phyloP scores from a whole-genome alignment of 2,797 vertebrate genomes.

The Melanotaenia maccullochi region DNA sequence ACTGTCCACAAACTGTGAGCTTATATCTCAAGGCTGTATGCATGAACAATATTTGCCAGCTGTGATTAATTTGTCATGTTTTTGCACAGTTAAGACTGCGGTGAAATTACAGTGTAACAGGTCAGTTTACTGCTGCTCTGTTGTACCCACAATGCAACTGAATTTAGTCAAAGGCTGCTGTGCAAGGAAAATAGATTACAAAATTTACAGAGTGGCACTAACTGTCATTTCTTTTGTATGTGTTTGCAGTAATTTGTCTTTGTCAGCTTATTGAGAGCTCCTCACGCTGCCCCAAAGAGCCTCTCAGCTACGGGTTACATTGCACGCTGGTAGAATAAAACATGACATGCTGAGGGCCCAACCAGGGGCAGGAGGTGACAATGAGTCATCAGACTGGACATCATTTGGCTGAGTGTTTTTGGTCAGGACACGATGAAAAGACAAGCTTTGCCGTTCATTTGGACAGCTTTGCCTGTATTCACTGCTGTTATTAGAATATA shows the following conservation, averaged over 20 bases:
- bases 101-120: conserved; percentile 14
- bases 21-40: conserved; percentile 23
- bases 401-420: conserved; percentile 24
- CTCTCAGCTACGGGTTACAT: conserved; percentile 27
- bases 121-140: conserved; percentile 5
- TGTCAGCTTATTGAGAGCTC: conserved; percentile 41
- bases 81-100: conserved; percentile 9
- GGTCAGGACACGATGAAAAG: conserved; percentile 8
- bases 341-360: conserved; percentile 26
- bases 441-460: conserved; percentile 32
- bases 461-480: conserved; percentile 3
- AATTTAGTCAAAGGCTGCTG: conserved; percentile 13
- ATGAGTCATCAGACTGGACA: conserved; percentile 47
- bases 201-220: conserved; percentile 15
- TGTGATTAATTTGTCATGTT: conserved; percentile 31
- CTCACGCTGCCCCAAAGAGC: conserved; percentile 22
- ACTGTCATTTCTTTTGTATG: conserved; percentile 27
- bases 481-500: conserved; percentile 18
- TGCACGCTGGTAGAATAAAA: conserved; percentile 48
- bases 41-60: conserved; percentile 10
- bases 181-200: conserved; percentile 7
- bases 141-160: not conserved
- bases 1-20: conserved; percentile 28
- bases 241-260: conserved; percentile 36
- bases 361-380: conserved; percentile 21